Percentiles rank a stretch among this genome's conserved stretches.
Conservation (phyloP, 1,140 invertebrate species). For the Zaprionus vittiger region DNA sequence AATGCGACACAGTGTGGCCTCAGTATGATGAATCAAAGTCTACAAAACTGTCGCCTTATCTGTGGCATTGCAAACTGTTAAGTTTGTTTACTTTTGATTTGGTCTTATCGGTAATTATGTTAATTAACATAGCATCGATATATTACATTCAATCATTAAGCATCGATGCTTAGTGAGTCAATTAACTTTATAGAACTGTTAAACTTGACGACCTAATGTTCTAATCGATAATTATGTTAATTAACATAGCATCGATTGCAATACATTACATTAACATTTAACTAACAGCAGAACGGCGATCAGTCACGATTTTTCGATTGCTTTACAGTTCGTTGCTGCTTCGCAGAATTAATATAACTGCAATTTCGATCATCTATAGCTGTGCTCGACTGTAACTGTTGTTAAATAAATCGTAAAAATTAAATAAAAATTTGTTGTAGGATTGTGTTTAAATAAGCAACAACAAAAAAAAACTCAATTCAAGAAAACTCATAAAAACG, state of each 20-base stretch:
- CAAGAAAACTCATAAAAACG: constrained; percentile 42
- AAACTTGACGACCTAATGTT: too few species aligned
- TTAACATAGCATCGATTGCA: too few species aligned
- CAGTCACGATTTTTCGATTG: background rate
- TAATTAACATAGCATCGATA: background rate
- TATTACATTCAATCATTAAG: too few species aligned
- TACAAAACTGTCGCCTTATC: background rate
- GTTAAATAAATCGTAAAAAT: constrained; percentile 57
- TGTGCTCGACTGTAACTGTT: background rate
- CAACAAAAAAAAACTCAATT: constrained; percentile 37
- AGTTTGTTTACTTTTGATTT: too few species aligned
- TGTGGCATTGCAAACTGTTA: background rate
- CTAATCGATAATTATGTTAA: too few species aligned
- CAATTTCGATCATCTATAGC: background rate
- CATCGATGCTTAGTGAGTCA: too few species aligned
- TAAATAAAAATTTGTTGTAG: constrained; percentile 37
- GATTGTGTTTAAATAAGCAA: constrained; percentile 10
- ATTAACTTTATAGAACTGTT: too few species aligned
- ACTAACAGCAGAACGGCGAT: background rate
- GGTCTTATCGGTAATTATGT: background rate
- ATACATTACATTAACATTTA: too few species aligned
- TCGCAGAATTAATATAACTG: background rate
- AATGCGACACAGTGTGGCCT: background rate
- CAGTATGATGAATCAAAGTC: background rate
- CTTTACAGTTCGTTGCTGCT: too few species aligned